These are phyloP conservation scores for Perca fluviatilis DNA, from an alignment of 2,113 vertebrate species.

Conservation along the genomic window DNA sequence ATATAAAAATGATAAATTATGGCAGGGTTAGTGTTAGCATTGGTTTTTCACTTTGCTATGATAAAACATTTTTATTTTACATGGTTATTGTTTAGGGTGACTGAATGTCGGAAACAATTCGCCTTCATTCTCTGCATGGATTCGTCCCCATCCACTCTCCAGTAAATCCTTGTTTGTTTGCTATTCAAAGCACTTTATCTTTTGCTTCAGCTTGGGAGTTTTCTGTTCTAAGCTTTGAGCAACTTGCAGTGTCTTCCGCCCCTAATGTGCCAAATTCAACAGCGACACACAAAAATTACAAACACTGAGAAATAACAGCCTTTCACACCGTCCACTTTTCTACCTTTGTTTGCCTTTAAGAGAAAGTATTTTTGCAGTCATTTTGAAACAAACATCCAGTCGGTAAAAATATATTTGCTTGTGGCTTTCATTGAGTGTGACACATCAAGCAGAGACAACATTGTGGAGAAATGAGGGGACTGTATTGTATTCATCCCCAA, in stretches of 20 bases:
- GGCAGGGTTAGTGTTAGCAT: too few relatives aligned
- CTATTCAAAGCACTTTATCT: slow-evolving; percentile 66
- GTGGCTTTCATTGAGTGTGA: slow-evolving; percentile 57
- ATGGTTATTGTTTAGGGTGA: slow-evolving; percentile 36
- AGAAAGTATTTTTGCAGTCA: slow-evolving; percentile 49
- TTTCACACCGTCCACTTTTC: slow-evolving; percentile 34
- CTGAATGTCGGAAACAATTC: slow-evolving; percentile 44
- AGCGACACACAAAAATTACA: slow-evolving; percentile 3
- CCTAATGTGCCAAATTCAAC: slow-evolving; percentile 59
- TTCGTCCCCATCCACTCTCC: slow-evolving; percentile 49
- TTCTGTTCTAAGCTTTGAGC: slow-evolving; percentile 48
- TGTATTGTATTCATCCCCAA: slow-evolving; percentile 72
- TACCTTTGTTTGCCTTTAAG: slow-evolving; percentile 47
- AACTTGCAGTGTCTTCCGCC: slow-evolving; percentile 31
- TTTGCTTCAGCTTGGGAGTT: slow-evolving; percentile 48
- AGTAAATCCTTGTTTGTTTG: slow-evolving; percentile 58
- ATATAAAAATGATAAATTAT: slow-evolving; percentile 1
- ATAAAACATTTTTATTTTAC: slow-evolving; percentile 7
- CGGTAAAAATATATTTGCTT: slow-evolving; percentile 56
- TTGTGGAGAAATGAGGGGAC: slow-evolving; percentile 55
- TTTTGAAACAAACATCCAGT: slow-evolving; percentile 57
- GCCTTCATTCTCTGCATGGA: slow-evolving; percentile 37
- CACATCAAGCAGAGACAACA: slow-evolving; percentile 53
- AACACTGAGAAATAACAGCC: slow-evolving; percentile 20
- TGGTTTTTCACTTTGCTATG: slow-evolving; percentile 3